phyloP scores from a whole-genome alignment of 2,888 invertebrate genomes.

The Cyclophora albipunctata region DNA sequence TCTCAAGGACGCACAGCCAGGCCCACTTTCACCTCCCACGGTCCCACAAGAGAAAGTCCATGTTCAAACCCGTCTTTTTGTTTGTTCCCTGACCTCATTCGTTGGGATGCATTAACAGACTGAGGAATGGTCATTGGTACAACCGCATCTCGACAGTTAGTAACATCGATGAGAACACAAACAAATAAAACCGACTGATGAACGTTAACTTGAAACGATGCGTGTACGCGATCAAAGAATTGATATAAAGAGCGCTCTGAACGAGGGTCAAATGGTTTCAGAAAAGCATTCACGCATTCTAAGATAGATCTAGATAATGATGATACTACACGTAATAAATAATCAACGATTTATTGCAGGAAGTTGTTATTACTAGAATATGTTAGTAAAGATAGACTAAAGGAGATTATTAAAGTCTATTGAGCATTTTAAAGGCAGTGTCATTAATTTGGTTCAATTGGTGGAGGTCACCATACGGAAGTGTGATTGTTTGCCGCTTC shows the following conservation, averaged over 20 bases:
- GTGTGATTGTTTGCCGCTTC: conserved; percentile 5
- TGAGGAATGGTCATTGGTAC: conserved; percentile 6
- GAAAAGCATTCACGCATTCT: conserved; percentile 37
- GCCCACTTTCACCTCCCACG: conserved; percentile 62
- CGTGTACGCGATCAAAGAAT: conserved; percentile 39
- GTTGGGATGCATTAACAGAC: conserved; percentile 2
- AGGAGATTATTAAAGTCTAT: conserved; percentile 4
- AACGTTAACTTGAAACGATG: conserved; percentile 12
- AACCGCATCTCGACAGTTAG: conserved; percentile 4
- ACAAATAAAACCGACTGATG: conserved; percentile 11
- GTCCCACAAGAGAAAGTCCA: conserved; percentile 54
- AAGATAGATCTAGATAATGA: conserved; percentile 38
- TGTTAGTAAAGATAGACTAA: conserved; percentile 8
- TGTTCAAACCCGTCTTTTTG: conserved; percentile 37
- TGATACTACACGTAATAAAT: conserved; percentile 33
- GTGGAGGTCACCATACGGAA: conserved; percentile 3
- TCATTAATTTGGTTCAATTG: conserved; percentile 5
- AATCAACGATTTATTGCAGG: conserved; percentile 27
- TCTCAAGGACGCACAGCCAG: conserved; percentile 47
- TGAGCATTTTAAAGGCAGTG: conserved; percentile 3
- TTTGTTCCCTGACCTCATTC: conserved; percentile 41
- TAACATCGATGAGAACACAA: conserved; percentile 9
- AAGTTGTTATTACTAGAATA: conserved; percentile 7
- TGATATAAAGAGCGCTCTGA: conserved; percentile 43
- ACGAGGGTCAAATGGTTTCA: conserved; percentile 37